Percentiles rank a stretch among this genome's conserved stretches.
Conservation (phyloP, 92 coral and sea anemone genomes). For the Epizoanthus rinbou region DNA sequence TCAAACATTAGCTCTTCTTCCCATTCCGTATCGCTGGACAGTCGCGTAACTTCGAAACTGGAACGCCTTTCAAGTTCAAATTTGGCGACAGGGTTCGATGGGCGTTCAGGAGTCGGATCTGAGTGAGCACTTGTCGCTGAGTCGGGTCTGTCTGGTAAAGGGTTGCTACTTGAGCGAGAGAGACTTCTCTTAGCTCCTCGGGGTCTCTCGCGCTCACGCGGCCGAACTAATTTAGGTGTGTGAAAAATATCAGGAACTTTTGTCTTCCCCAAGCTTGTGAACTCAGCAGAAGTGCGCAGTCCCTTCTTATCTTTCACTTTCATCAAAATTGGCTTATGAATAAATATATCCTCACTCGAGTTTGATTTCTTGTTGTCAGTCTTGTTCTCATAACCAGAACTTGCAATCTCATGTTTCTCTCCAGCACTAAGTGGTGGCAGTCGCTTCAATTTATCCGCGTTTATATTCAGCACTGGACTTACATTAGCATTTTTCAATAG, state of each 20-base stretch:
- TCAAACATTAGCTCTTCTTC: constrained; percentile 19
- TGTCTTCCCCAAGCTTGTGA: constrained; percentile 51
- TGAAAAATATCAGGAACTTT: constrained; percentile 79
- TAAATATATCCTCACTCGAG: constrained; percentile 56
- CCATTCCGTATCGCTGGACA: constrained; percentile 10
- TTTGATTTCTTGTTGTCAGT: constrained; percentile 25
- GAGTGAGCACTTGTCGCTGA: constrained; percentile 49
- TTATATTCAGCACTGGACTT: constrained; percentile 83
- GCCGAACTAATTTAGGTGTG: constrained; percentile 80
- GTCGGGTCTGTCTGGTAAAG: constrained; percentile 28
- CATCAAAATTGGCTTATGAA: constrained; percentile 72
- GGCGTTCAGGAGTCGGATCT: constrained; percentile 29
- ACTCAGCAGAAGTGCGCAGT: constrained; percentile 41
- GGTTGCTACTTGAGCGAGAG: constrained; percentile 17
- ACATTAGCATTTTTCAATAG: constrained; percentile 74
- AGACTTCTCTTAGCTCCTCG: constrained; percentile 78
- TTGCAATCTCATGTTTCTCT: constrained; percentile 51
- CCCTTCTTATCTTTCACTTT: constrained; percentile 64
- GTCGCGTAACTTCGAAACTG: constrained; percentile 26
- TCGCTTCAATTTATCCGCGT: constrained; percentile 72
- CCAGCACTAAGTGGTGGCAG: constrained; percentile 81
- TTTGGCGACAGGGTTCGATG: constrained; percentile 38
- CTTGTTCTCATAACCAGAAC: constrained; percentile 55
- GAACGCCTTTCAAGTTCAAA: constrained; percentile 37
- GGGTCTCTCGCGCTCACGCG: constrained; percentile 77